These are phyloP conservation scores for Sarcophaga variegata DNA, from an alignment of 2,888 invertebrate genomes.

Conservation along the genomic window DNA sequence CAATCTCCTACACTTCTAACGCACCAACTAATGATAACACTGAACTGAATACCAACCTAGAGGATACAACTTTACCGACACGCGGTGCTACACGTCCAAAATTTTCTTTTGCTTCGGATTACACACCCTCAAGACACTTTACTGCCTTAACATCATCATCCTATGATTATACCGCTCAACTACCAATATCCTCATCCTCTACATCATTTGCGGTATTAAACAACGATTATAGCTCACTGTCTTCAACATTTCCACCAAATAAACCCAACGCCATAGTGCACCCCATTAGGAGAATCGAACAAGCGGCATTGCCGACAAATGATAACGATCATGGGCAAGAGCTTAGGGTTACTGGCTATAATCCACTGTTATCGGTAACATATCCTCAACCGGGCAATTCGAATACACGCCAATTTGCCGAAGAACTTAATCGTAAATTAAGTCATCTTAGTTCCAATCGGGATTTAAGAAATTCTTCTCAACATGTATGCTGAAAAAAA, in stretches of 20 bases:
- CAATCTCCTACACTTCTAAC: constrained; percentile 62
- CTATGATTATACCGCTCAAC: constrained; percentile 67
- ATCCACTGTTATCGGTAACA: constrained; percentile 61
- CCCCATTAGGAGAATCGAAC: constrained; percentile 82
- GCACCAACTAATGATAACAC: constrained; percentile 9
- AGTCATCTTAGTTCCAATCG: constrained; percentile 85
- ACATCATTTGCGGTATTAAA: constrained; percentile 74
- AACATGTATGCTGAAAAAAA: constrained; percentile 57
- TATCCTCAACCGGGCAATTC: constrained; percentile 46
- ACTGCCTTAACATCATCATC: constrained; percentile 38
- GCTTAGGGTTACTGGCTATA: constrained; percentile 61
- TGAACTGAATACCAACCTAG: constrained; percentile 38
- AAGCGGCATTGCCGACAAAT: constrained; percentile 64
- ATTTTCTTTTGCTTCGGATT: constrained; percentile 76
- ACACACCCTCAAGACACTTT: constrained; percentile 43
- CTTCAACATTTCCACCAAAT: constrained; percentile 61
- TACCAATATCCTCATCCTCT: constrained; percentile 65
- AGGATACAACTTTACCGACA: neutral
- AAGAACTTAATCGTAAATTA: constrained; percentile 88
- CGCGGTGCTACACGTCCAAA: constrained; percentile 72
- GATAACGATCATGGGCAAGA: constrained; percentile 50
- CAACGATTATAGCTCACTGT: constrained; percentile 71
- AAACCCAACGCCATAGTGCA: constrained; percentile 84
- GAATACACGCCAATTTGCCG: constrained; percentile 83
- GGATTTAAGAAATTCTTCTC: constrained; percentile 73